Percentiles rank a stretch among this genome's conserved stretches.
Evolutionary conservation across 2,113 vertebrate species (phyloP).

Genomic region (Daboia siamensis): DNA sequence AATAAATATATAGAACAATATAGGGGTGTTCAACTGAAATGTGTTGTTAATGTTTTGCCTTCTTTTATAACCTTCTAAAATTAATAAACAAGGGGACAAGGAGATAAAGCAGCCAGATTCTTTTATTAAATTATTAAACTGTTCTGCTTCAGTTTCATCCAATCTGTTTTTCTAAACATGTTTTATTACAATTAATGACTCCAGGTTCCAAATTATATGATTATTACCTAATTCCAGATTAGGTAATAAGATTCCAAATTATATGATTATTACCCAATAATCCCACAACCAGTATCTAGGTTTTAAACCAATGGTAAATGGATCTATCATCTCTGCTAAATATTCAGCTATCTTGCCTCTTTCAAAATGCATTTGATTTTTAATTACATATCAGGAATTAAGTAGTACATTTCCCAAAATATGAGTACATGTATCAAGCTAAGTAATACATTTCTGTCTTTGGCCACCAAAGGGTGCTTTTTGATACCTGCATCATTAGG

Average conservation of each 20-base stretch:
- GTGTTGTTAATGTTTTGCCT: not conserved
- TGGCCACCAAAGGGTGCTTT: not conserved
- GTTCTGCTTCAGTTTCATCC: conserved; percentile 8
- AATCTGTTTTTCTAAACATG: not conserved
- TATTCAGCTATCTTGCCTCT: not conserved
- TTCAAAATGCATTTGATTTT: not conserved
- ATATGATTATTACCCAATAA: not conserved
- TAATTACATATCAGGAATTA: conserved; percentile 13
- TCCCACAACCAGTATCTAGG: not conserved
- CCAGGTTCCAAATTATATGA: not conserved
- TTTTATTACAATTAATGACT: conserved; percentile 16
- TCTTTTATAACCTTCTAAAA: not conserved
- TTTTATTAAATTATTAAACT: not conserved
- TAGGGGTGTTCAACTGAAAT: not conserved
- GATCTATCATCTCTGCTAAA: not conserved
- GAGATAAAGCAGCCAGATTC: not conserved
- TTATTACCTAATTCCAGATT: not conserved
- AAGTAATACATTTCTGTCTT: conserved; percentile 1
- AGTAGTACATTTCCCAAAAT: not conserved
- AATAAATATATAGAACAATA: not conserved
- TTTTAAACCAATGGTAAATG: not conserved
- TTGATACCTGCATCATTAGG: conserved; percentile 2
- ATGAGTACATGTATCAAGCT: not conserved
- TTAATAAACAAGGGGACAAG: conserved; percentile 4
- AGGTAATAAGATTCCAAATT: not conserved